Evolutionary conservation across 1,140 invertebrate genomes (phyloP), one percentile per base, ranked within the genome.

Genomic region (Nasonia giraulti): DNA sequence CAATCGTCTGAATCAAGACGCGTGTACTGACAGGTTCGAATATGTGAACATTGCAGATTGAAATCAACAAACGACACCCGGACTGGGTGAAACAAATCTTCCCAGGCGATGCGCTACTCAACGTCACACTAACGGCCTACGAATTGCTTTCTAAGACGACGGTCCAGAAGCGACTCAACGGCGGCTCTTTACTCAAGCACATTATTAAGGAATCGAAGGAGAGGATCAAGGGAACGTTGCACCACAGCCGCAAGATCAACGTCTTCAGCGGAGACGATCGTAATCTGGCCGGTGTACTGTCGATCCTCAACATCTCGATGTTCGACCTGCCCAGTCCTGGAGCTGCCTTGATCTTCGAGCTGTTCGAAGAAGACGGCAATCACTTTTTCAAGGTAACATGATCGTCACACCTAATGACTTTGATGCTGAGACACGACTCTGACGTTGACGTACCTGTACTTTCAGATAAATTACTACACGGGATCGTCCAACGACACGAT

Each of bases 221-320:
- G 8, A 66, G 88, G 12, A 80, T 85, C 0, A 62, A 77, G 0
- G 80, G 68, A 6, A 82, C 68, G 20, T 79, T 87, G 2, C n/a
- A 79, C 0, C 80, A 77, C 0, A 47, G 85, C 20, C 84, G 87
- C 6, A 89, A 90, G 87, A 89, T 92, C 17, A 83, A 87, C 12
- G 76, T 92, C 37, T 92, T 89, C 80, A 91, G 90, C 40, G 92
- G 90, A 0, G 89, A 92, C 31, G 90, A 90, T 0, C 88, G 89
- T 71, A 91, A 89, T 33, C 75, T 93, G 7, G 87, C 88, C 11
- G 91, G 90, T 0, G n/a, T 93, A 68, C 78, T 92, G 14, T 85
- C 88, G 12, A 86, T 69, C 76, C 80, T 93, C 8, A 86, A 90
- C 27, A 27, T 90, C 5, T 81, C 82, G 0, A 86, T 89, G 2